A percentile compares a stretch with the other conserved stretches of the same genome.
These are phyloP conservation scores for Sebastes umbrosus DNA, from an alignment of 2,797 vertebrate species.

Conservation along the genomic window DNA sequence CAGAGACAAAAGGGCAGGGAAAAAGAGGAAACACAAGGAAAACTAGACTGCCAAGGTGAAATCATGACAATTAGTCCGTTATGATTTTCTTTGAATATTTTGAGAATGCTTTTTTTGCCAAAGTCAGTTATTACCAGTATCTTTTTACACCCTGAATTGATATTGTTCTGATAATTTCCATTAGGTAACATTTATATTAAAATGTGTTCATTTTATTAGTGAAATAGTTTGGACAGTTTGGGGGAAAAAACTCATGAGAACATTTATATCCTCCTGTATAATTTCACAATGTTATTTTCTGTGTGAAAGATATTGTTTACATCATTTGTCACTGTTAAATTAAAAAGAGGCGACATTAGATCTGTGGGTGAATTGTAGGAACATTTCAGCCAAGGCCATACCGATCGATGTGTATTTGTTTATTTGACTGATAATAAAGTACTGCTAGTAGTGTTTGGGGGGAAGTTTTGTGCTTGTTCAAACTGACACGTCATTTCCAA, in stretches of 20 bases:
- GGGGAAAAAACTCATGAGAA: too few species aligned
- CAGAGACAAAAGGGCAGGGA: too few species aligned
- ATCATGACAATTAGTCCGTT: too few species aligned
- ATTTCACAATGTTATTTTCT: not conserved
- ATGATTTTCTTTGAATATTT: too few species aligned
- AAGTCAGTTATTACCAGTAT: too few species aligned
- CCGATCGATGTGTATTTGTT: not conserved
- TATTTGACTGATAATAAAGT: too few species aligned
- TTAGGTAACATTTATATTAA: not conserved
- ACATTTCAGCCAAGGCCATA: not conserved
- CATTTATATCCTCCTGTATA: not conserved
- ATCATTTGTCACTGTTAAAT: not conserved
- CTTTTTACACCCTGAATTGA: not conserved
- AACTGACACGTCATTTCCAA: too few species aligned
- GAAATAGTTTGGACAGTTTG: not conserved
- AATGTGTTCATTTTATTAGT: not conserved
- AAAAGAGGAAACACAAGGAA: too few species aligned
- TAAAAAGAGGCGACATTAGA: not conserved
- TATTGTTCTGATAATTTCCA: not conserved
- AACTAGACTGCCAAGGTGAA: too few species aligned
- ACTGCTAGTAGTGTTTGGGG: too few species aligned
- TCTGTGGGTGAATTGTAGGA: not conserved
- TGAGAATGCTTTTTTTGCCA: too few species aligned
- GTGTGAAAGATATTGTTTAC: not conserved
- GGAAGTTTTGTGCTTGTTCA: too few species aligned